Conservation (phyloP, 2,113 vertebrate species). For the Brachyistius frenatus region DNA sequence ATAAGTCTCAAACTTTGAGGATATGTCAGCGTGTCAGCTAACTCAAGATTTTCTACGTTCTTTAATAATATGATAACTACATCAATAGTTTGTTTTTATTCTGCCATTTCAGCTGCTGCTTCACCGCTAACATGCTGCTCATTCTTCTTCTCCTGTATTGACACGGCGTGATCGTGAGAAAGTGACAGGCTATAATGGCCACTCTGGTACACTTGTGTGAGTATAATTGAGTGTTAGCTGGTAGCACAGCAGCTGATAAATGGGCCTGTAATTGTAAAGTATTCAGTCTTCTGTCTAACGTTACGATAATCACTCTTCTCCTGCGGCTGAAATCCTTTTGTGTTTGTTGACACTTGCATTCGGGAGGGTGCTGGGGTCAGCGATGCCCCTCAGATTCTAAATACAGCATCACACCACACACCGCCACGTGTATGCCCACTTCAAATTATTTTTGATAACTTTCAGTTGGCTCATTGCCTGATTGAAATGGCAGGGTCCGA, state of each 20-base stretch:
- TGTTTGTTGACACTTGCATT: neutral
- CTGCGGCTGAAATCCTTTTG: neutral
- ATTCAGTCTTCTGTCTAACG: neutral
- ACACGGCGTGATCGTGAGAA: neutral
- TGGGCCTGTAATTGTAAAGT: neutral
- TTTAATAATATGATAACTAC: neutral
- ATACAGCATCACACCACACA: neutral
- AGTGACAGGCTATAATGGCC: neutral
- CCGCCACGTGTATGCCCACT: neutral
- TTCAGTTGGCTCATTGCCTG: constrained; percentile 4
- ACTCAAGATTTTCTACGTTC: neutral
- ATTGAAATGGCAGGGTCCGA: constrained; percentile 6
- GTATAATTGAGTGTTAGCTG: neutral
- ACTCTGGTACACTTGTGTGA: neutral
- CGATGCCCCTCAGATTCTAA: neutral
- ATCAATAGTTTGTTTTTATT: no score
- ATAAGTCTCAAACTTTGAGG: no score
- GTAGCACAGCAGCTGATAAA: neutral
- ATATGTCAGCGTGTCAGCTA: neutral
- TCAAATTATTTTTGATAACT: neutral
- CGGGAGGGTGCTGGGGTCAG: neutral
- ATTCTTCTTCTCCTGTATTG: neutral
- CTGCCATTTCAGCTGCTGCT: no score
- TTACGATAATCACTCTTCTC: no score
- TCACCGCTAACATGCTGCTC: neutral